A percentile compares a stretch with the other conserved stretches of the same genome.
Conservation (phyloP, 2,888 invertebrate genomes). For the Prenolepis imparis region DNA sequence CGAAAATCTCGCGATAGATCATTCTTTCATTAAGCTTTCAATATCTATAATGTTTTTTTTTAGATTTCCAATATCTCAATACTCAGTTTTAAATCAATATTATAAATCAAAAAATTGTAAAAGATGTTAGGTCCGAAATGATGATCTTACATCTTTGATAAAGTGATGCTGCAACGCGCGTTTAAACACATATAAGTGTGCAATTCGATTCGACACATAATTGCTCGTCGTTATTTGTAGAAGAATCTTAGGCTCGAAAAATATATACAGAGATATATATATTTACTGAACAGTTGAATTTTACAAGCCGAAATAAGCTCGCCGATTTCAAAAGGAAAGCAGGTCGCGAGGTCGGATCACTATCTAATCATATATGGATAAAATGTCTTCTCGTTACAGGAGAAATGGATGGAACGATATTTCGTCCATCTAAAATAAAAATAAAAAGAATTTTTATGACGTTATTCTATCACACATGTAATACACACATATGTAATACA, state of each 20-base stretch:
- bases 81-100: neutral
- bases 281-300: constrained; percentile 60
- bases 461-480: neutral
- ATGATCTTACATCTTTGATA: neutral
- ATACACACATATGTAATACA: neutral
- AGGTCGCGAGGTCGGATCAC: constrained; percentile 80
- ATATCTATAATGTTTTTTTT: neutral
- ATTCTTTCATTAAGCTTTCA: neutral
- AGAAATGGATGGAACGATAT: constrained; percentile 77
- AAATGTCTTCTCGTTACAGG: constrained; percentile 78
- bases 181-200: neutral
- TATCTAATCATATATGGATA: constrained; percentile 84
- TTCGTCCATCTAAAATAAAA: constrained; percentile 9
- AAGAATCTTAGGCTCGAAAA: constrained; percentile 10
- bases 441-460: constrained; percentile 32
- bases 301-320: constrained; percentile 78
- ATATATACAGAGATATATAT: neutral
- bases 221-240: neutral
- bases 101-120: neutral
- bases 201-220: neutral
- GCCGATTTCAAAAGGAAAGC: constrained; percentile 78
- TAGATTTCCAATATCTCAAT: neutral
- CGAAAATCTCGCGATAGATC: neutral
- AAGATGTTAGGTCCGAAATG: neutral
- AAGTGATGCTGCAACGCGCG: neutral